Conservation (phyloP, 1,140 invertebrate species). For the Aphaenogaster ashmeadi region DNA sequence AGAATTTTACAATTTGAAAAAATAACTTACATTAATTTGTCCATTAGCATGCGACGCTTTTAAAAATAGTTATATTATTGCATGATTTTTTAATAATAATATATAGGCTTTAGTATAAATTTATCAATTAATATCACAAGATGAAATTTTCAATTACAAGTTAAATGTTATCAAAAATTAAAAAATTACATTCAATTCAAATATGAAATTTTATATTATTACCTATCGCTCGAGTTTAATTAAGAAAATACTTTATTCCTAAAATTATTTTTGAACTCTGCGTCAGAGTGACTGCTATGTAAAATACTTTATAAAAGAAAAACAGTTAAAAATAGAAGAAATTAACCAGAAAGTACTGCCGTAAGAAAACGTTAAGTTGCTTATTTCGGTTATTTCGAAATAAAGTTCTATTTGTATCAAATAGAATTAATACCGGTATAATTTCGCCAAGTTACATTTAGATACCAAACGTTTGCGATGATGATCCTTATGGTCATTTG, state of each 20-base stretch:
- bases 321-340: background rate
- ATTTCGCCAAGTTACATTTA: background rate
- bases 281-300: background rate
- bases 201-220: background rate
- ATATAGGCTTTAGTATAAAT: background rate
- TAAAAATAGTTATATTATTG: background rate
- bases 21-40: background rate
- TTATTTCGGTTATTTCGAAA: background rate
- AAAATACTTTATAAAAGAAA: no score
- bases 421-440: background rate
- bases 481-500: background rate
- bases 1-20: background rate
- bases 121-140: background rate
- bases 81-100: background rate
- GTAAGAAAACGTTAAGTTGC: background rate
- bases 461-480: background rate
- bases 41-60: background rate
- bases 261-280: background rate
- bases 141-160: background rate
- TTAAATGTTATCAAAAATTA: background rate
- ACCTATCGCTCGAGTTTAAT: background rate
- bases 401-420: constrained; percentile 3
- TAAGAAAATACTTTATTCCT: background rate
- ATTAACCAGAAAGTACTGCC: no score
- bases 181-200: background rate